These are phyloP conservation scores for Corythornis cristatus DNA, from an alignment of 2,113 vertebrate genomes.

Conservation along the genomic window DNA sequence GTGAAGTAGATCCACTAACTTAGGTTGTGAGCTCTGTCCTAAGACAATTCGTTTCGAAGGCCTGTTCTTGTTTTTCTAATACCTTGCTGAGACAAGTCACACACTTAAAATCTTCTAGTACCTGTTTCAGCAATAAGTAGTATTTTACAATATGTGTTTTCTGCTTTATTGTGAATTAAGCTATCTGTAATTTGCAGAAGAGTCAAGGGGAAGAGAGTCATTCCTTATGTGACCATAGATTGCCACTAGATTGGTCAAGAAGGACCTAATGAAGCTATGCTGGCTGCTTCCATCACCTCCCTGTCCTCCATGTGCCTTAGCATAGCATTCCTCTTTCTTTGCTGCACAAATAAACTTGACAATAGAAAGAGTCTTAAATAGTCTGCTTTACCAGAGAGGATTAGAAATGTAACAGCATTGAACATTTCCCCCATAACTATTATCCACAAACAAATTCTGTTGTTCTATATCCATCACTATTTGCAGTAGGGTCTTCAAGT, in stretches of 20 bases:
- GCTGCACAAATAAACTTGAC: neutral
- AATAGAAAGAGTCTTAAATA: neutral
- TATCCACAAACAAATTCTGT: neutral
- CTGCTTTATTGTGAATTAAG: neutral
- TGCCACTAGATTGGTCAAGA: no score
- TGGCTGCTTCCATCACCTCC: no score
- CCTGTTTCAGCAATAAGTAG: neutral
- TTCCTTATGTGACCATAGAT: neutral
- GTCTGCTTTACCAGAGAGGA: neutral
- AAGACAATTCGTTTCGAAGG: neutral
- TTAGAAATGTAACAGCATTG: neutral
- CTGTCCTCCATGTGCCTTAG: no score
- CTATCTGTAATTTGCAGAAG: neutral
- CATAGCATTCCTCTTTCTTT: neutral
- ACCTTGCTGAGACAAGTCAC: neutral
- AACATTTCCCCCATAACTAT: neutral
- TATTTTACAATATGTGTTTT: neutral
- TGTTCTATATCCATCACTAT: neutral
- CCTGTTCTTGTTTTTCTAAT: neutral
- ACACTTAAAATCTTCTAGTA: neutral
- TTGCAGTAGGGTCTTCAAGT: neutral
- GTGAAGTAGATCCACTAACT: neutral
- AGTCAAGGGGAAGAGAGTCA: neutral
- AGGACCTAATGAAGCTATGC: no score
- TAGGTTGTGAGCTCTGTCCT: neutral